phyloP scores from a whole-genome alignment of 2,888 invertebrate genomes.

The Philopedon plagiatum region DNA sequence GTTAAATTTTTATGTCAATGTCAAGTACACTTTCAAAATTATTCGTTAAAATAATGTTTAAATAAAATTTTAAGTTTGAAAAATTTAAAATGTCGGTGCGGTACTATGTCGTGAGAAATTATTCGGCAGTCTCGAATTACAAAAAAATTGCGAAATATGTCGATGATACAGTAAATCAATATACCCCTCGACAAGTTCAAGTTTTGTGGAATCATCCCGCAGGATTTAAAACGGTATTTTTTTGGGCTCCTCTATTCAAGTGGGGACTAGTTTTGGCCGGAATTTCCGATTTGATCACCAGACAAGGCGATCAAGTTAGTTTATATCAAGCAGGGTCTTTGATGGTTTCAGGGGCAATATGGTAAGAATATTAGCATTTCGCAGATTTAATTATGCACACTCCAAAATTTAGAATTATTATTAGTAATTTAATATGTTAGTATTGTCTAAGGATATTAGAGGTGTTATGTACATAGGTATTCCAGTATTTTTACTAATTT shows the following conservation, averaged over 20 bases:
- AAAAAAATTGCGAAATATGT: neutral
- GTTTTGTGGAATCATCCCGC: neutral
- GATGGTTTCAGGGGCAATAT: neutral
- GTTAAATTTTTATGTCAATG: too few species aligned
- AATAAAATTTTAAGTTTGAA: too few species aligned
- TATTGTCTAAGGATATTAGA: too few species aligned
- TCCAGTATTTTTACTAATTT: too few species aligned
- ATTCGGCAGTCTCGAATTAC: neutral
- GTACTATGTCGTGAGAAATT: too few species aligned
- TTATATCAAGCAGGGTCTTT: neutral
- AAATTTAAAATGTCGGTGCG: too few species aligned
- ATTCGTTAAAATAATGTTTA: too few species aligned
- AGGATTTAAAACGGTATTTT: neutral
- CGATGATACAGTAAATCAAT: neutral
- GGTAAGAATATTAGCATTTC: neutral
- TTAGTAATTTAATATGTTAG: too few species aligned
- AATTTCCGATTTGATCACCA: neutral
- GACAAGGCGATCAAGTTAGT: neutral
- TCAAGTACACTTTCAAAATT: too few species aligned
- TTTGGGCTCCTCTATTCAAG: neutral
- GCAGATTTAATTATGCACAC: too few species aligned
- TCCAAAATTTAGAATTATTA: too few species aligned
- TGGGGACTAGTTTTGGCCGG: neutral
- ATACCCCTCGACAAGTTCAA: neutral
- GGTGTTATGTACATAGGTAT: too few species aligned